Evolutionary conservation across 2,797 vertebrate species (phyloP).

Genomic region (Gambelia wislizenii): DNA sequence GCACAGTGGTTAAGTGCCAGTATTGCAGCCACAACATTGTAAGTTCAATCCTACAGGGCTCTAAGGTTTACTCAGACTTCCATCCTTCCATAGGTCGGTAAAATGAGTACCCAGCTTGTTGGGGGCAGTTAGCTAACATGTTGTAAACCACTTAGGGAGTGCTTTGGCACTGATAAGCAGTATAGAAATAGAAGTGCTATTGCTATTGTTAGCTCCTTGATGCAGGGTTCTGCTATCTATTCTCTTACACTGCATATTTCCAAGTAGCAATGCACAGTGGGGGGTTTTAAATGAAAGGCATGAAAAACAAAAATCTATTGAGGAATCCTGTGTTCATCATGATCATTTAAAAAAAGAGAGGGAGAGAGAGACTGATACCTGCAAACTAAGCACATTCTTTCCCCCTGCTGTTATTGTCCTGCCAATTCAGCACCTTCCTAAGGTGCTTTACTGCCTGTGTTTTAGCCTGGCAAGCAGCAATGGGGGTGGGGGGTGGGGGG

Average conservation of each 20-base stretch:
- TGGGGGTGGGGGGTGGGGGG: no score
- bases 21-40: no score
- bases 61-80: no score
- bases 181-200: no score
- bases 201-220: not conserved
- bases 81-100: no score
- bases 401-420: no score
- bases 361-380: not conserved
- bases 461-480: not conserved
- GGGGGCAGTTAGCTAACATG: no score
- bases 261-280: not conserved
- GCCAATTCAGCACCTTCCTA: not conserved
- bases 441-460: not conserved
- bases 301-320: not conserved
- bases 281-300: not conserved
- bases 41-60: no score
- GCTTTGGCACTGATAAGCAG: no score
- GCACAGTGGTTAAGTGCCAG: no score
- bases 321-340: not conserved
- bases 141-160: no score
- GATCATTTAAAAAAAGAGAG: not conserved
- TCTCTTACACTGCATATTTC: not conserved
- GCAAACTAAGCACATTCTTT: not conserved
- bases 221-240: not conserved
- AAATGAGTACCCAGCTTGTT: no score